phyloP scores from a whole-genome alignment of 1,140 invertebrate genomes.

The Temnothorax curvispinosus region DNA sequence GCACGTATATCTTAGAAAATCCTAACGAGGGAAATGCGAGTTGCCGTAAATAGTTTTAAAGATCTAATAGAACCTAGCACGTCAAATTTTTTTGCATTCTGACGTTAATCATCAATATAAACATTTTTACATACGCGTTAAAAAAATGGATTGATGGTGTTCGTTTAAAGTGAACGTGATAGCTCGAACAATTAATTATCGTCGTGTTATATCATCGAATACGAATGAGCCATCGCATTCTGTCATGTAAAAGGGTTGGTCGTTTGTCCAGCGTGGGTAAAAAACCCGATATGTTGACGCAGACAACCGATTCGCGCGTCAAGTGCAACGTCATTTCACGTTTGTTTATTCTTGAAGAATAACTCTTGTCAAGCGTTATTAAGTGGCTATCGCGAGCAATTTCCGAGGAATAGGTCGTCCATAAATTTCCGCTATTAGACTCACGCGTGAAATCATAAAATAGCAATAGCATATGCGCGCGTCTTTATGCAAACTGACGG shows the following conservation, averaged over 20 bases:
- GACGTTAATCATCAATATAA: background rate
- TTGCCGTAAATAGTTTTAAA: background rate
- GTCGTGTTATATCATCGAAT: background rate
- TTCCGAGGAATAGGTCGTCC: background rate
- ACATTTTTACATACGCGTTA: background rate
- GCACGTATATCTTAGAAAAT: background rate
- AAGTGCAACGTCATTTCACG: slow-evolving; percentile 9
- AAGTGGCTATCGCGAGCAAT: slow-evolving; percentile 5
- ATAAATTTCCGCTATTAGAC: background rate
- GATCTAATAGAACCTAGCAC: background rate
- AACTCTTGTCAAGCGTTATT: slow-evolving; percentile 19
- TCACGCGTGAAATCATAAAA: background rate
- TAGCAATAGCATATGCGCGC: background rate
- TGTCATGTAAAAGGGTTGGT: background rate
- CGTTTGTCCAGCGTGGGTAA: background rate
- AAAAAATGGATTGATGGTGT: background rate
- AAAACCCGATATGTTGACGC: slow-evolving; percentile 36
- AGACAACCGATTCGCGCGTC: background rate
- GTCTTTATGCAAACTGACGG: background rate
- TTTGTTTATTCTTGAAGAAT: slow-evolving; percentile 1
- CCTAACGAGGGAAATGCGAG: background rate
- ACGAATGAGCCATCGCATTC: background rate
- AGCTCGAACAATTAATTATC: slow-evolving; percentile 24
- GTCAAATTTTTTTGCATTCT: background rate
- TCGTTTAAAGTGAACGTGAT: background rate